Conservation (phyloP, 2,888 invertebrate species). For the Philonicus albiceps region DNA sequence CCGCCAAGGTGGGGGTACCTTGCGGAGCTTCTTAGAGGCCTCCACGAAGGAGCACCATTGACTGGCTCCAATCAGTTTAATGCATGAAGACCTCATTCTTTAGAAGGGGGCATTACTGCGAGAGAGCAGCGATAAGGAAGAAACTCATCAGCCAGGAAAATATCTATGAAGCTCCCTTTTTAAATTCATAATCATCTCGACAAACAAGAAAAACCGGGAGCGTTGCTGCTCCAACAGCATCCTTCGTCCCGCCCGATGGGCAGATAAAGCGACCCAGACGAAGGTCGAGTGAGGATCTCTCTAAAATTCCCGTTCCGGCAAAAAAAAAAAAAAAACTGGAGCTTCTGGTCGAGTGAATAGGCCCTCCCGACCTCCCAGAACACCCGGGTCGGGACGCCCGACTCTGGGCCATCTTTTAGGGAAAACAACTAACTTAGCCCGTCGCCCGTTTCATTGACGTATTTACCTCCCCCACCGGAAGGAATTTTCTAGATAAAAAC, state of each 20-base stretch:
- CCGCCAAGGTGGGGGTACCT: background rate
- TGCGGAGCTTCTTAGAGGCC: background rate
- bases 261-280: conserved; percentile 36
- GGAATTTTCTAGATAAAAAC: conserved; percentile 1
- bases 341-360: background rate
- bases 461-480: conserved; percentile 7
- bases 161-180: conserved; percentile 12
- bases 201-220: conserved; percentile 5
- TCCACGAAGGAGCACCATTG: background rate
- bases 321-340: background rate
- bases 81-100: background rate
- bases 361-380: background rate
- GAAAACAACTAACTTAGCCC: conserved; percentile 26
- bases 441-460: conserved; percentile 18
- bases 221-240: background rate
- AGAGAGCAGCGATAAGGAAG: conserved; percentile 21
- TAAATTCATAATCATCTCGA: conserved; percentile 34
- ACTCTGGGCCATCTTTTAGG: conserved; percentile 18
- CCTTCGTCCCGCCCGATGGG: conserved; percentile 12
- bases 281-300: conserved; percentile 36
- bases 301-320: conserved; percentile 5
- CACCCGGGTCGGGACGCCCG: background rate
- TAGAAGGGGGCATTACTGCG: background rate
- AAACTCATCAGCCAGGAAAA: conserved; percentile 32
- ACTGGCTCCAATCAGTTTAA: conserved; percentile 23